Evolutionary conservation across 2,888 invertebrate genomes (phyloP).

Genomic region (Agapetus fuscipes): DNA sequence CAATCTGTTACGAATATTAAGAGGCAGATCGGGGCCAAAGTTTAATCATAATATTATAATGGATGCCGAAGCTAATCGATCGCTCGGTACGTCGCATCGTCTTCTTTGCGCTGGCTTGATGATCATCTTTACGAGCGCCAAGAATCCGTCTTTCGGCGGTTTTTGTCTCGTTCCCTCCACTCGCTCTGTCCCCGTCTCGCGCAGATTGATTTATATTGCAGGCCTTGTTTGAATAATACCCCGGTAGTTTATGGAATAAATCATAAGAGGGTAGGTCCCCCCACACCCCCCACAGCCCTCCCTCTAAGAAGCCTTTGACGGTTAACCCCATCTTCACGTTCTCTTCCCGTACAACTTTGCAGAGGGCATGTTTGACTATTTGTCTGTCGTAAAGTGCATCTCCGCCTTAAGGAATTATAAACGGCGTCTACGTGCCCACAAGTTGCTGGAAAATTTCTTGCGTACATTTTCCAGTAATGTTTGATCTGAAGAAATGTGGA

Average conservation of each 20-base stretch:
- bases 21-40: conserved; percentile 3
- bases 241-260: conserved; percentile 8
- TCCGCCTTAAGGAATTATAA: background rate
- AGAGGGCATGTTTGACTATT: no score
- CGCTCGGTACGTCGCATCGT: background rate
- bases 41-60: conserved; percentile 10
- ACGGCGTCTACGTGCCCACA: background rate
- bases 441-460: no score
- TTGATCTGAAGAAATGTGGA: no score
- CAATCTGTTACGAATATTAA: conserved; percentile 10
- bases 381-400: background rate
- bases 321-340: no score
- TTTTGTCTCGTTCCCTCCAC: conserved; percentile 1
- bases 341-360: no score
- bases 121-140: background rate
- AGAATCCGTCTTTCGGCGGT: background rate
- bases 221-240: conserved; percentile 8
- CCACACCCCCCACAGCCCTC: conserved; percentile 1
- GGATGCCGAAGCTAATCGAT: conserved; percentile 9
- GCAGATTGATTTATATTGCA: conserved; percentile 6
- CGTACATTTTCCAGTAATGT: no score
- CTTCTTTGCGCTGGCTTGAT: no score
- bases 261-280: background rate
- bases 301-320: no score
- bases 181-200: background rate